Evolutionary conservation across 2,888 invertebrate genomes (phyloP), one percentile per base, ranked within the genome.

Genomic region (Mesochorus sp.): DNA sequence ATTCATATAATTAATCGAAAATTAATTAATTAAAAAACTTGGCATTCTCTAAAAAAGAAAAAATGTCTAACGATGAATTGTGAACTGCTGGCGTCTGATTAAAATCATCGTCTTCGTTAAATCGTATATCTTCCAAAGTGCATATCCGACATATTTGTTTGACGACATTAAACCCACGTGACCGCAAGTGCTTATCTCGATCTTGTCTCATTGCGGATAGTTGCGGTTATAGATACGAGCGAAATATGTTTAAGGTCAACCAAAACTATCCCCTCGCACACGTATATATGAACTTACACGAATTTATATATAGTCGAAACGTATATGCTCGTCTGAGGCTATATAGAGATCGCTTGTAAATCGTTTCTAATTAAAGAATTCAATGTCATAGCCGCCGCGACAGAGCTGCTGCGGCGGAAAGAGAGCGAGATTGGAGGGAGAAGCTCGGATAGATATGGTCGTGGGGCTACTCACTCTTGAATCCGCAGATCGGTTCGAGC

Each of bases 281-380:
- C 19, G n/a, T 14, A 31, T 31, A 3, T 66, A 49, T n/a, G 37
- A 28, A 51, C 34, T 37, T 26, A 39, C 26, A 37, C 44, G 21
- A 12, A 6, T 49, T 6, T 21, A 49, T 28, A 28, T 34, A n/a
- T n/a, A n/a, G n/a, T n/a, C n/a, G n/a, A n/a, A n/a, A n/a, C n/a
- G n/a, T n/a, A n/a, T n/a, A 42, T 62, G 8, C 17, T 19, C 44
- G 12, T 10, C 10, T 21, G 42, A 19, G 42, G 47, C 44, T 44
- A 34, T n/a, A n/a, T 31, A 74, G 64, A 44, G 59, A 55, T 62
- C 24, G 26, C 57, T 70, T 37, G 57, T 78, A 66, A 78, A 74
- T 17, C 62, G 66, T 57, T 77, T 83, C 85, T 85, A 86, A 85
- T 85, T 84, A 85, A 85, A 84, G 84, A 84, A 82, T 84, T 83